A percentile compares a stretch with the other conserved stretches of the same genome.
These are phyloP conservation scores for Dasypogon diadema DNA, from an alignment of 2,888 invertebrate species.

Conservation along the genomic window DNA sequence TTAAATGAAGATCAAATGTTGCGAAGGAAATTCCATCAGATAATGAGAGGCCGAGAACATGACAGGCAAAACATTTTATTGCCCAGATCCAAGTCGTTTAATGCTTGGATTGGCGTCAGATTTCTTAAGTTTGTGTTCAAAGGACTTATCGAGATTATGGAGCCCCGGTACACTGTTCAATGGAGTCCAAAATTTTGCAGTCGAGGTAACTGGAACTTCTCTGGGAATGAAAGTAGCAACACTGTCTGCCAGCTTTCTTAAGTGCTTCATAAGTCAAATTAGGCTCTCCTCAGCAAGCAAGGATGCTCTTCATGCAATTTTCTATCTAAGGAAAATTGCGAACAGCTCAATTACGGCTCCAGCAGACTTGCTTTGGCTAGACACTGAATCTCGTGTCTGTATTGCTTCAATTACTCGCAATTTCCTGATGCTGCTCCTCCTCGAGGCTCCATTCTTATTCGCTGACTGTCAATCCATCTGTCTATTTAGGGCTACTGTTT, in stretches of 20 bases:
- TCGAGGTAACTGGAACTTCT: no score
- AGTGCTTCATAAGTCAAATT: neutral
- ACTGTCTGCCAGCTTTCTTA: no score
- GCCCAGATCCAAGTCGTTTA: conserved; percentile 25
- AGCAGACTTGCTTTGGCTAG: conserved; percentile 9
- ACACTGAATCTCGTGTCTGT: conserved; percentile 2
- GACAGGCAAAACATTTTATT: conserved; percentile 47
- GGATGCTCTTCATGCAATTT: neutral
- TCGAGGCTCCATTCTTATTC: neutral
- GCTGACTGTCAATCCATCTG: conserved; percentile 7
- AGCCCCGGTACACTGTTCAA: no score
- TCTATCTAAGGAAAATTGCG: conserved; percentile 20
- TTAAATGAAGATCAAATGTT: conserved; percentile 51
- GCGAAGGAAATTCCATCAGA: conserved; percentile 49
- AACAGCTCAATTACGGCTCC: conserved; percentile 39
- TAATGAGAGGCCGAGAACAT: conserved; percentile 47
- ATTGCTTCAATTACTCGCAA: conserved; percentile 20
- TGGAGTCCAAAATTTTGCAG: no score
- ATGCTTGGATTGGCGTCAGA: conserved; percentile 41
- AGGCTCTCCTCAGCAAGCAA: neutral
- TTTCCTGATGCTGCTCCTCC: neutral
- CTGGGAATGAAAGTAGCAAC: no score
- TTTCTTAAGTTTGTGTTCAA: conserved; percentile 22
- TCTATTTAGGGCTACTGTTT: neutral
- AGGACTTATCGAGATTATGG: neutral